Evolutionary conservation across 2,888 invertebrate species (phyloP).

Genomic region (Metacarcinus magister): DNA sequence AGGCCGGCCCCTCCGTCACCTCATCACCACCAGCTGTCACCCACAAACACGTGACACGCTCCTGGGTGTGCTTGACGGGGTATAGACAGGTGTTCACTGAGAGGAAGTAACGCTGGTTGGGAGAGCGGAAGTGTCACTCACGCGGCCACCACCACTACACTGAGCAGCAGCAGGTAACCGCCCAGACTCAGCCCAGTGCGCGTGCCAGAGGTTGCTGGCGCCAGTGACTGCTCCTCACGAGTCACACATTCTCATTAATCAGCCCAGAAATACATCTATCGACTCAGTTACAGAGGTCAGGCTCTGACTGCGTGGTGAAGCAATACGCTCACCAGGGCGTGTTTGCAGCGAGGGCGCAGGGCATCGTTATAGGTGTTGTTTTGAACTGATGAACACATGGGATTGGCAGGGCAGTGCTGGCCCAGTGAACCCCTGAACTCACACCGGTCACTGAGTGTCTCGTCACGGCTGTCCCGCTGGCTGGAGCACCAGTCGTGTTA

Average conservation of each 20-base stretch:
- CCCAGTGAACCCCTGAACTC: neutral
- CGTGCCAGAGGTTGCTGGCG: slow-evolving; percentile 40
- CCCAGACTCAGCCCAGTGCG: neutral
- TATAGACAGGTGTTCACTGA: neutral
- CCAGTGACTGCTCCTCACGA: neutral
- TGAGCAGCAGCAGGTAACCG: slow-evolving; percentile 50
- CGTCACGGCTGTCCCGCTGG: neutral
- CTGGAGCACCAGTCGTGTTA: neutral
- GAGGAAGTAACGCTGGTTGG: neutral
- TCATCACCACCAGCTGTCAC: slow-evolving; percentile 28
- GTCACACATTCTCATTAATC: slow-evolving; percentile 23
- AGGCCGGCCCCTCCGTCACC: neutral
- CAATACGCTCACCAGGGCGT: neutral
- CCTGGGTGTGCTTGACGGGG: neutral
- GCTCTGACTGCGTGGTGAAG: neutral
- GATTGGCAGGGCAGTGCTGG: too few species aligned
- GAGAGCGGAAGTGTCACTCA: neutral
- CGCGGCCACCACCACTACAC: slow-evolving; percentile 46
- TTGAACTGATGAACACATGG: neutral
- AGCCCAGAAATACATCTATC: neutral
- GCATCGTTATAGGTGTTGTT: neutral
- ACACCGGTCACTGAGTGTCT: neutral
- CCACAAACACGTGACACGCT: neutral
- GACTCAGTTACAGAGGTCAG: slow-evolving; percentile 35
- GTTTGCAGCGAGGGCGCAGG: neutral